These are phyloP conservation scores for Pelochelys cantorii DNA, from an alignment of 2,797 vertebrate species.

Conservation along the genomic window DNA sequence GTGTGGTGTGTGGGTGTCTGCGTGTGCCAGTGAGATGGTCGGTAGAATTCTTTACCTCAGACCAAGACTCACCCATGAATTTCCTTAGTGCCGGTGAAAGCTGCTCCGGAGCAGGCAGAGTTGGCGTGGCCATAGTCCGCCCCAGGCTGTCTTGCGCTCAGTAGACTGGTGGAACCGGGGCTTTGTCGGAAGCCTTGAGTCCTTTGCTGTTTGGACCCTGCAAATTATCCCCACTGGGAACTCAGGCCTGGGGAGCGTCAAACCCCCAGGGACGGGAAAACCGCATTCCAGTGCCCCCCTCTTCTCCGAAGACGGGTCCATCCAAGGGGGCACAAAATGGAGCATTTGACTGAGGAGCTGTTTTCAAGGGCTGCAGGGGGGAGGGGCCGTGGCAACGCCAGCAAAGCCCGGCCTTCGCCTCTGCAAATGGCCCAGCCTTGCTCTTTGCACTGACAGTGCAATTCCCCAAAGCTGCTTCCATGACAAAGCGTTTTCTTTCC, in stretches of 20 bases:
- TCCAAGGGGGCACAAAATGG: not conserved
- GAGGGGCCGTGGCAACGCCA: not conserved
- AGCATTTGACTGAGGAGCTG: conserved; percentile 43
- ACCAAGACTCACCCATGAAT: conserved; percentile 55
- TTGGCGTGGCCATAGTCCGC: conserved; percentile 74
- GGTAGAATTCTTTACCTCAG: conserved; percentile 60
- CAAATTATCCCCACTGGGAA: conserved; percentile 79
- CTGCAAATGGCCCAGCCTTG: not conserved
- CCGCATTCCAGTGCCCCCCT: conserved; percentile 58
- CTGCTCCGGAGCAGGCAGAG: conserved; percentile 62
- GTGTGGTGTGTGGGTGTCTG: too few species aligned
- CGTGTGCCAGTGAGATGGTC: conserved; percentile 39
- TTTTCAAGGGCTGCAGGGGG: not conserved
- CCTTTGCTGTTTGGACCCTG: conserved; percentile 76
- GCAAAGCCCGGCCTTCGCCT: not conserved
- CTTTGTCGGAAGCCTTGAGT: conserved; percentile 77
- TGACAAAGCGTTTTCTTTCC: not conserved
- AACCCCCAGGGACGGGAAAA: conserved; percentile 50
- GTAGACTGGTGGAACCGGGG: conserved; percentile 65
- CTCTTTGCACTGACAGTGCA: not conserved
- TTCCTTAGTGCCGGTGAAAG: conserved; percentile 69
- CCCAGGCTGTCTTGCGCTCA: conserved; percentile 68
- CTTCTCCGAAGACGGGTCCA: conserved; percentile 69
- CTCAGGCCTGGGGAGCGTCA: conserved; percentile 52
- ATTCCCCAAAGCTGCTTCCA: not conserved